Conservation (phyloP, 2,888 invertebrate genomes). For the Amiota minor region DNA sequence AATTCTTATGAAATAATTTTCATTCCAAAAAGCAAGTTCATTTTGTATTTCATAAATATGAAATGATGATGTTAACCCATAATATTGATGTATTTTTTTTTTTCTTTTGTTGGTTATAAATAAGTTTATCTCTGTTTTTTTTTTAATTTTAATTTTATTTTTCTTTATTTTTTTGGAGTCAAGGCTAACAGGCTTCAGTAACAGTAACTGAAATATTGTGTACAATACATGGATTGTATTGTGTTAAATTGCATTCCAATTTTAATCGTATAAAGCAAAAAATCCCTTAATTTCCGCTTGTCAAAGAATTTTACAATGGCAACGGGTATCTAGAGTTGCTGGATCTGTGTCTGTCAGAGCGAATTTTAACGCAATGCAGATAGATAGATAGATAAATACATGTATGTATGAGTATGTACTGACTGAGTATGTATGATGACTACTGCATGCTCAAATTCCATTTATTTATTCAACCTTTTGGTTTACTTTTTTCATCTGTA, state of each 20-base stretch:
- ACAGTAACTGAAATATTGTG: not conserved
- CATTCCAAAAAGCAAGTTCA: too few relatives aligned
- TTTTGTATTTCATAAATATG: too few relatives aligned
- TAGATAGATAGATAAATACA: too few relatives aligned
- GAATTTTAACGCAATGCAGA: not conserved
- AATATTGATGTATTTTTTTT: too few relatives aligned
- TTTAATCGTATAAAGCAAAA: constrained; percentile 54
- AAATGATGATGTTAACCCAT: too few relatives aligned
- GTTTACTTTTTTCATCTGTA: not conserved
- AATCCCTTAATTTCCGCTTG: constrained; percentile 60
- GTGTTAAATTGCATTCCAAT: constrained; percentile 59
- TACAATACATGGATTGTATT: constrained; percentile 42
- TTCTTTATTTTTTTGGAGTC: not conserved
- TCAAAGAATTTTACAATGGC: constrained; percentile 43
- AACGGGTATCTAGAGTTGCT: not conserved
- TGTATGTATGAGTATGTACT: not conserved
- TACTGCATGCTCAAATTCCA: constrained; percentile 49
- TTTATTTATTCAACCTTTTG: constrained; percentile 49
- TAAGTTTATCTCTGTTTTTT: not conserved
- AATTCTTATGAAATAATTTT: too few relatives aligned
- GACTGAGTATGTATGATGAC: not conserved
- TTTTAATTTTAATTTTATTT: not conserved
- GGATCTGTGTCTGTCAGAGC: not conserved
- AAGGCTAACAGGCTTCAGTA: not conserved
- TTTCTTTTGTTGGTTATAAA: not conserved